A percentile compares a stretch with the other conserved stretches of the same genome.
Evolutionary conservation across 1,140 invertebrate species (phyloP).

Genomic region (Planococcus citri): DNA sequence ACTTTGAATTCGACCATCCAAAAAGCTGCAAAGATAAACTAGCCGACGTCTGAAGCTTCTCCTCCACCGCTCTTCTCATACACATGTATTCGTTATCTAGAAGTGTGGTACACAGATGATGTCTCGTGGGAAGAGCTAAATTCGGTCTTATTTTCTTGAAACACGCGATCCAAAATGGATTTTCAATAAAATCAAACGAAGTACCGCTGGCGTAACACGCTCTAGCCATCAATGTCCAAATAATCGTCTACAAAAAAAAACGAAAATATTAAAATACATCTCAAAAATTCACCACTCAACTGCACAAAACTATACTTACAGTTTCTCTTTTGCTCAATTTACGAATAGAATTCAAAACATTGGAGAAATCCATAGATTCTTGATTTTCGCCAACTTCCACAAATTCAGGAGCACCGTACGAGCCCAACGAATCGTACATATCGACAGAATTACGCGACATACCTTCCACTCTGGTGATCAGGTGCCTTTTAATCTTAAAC

Average conservation of each 20-base stretch:
- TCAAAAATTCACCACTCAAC: not conserved
- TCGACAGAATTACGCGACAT: not conserved
- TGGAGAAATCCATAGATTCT: not conserved
- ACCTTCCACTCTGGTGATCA: not conserved
- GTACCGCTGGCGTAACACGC: conserved; percentile 25
- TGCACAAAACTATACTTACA: not conserved
- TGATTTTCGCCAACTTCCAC: not conserved
- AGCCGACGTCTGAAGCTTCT: not conserved
- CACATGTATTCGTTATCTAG: conserved; percentile 24
- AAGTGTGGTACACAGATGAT: conserved; percentile 24
- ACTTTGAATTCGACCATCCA: conserved; percentile 30
- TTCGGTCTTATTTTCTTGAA: conserved; percentile 24
- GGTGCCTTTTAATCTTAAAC: not conserved
- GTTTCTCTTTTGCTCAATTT: not conserved
- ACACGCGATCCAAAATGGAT: conserved; percentile 27
- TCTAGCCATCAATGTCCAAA: conserved; percentile 1
- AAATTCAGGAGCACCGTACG: not conserved
- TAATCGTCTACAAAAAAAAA: not conserved
- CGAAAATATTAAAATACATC: not conserved
- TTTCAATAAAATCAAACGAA: conserved; percentile 25
- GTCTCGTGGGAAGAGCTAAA: conserved; percentile 22
- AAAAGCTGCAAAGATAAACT: conserved; percentile 29
- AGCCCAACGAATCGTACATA: not conserved
- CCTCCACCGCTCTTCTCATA: not conserved
- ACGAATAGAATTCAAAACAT: not conserved